Base-by-base conservation (phyloP, 2,888 invertebrate genomes). In the Tridacna gigas region DNA sequence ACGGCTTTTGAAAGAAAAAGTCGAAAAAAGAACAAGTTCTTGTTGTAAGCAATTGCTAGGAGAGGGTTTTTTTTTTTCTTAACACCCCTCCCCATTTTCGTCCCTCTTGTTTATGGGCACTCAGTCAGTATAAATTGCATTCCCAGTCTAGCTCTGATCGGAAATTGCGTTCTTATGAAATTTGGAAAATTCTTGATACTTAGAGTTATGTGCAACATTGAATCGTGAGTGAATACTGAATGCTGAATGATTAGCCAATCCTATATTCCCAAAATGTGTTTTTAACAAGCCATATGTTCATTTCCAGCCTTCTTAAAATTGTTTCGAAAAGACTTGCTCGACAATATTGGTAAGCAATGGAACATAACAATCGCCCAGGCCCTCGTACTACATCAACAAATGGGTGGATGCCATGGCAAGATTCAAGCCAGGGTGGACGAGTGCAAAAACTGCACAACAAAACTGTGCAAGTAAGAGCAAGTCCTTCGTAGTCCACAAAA, bases 361-460 rank as follows among this genome's bases (percentile, higher is more conserved):
- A 79, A 79, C 45, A 67, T 74, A 0, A 79, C 79, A 2, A 66
- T 79, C 37, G 26, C 74, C 13, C 79, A 79, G 66, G 74, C 79
- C 4, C 66, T 74, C 20, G 74, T 74, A 45, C 79, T 79, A 18
- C 74, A 67, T 20, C 26, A 51, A 60, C 79, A 74, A 65, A 79
- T 79, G 79, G 48, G 22, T 18, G 51, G 15, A n/a, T 79, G 79
- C 28, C 66, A 74, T 22, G 67, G 51, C 3, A 65, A 74, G 74
- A 79, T 79, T 28, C 74, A 79, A 48, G 67, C 74, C 1, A n/a
- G 37, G 13, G 45, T 79, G 2, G 56, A 60, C 51, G 28, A 56
- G 25, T 79, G 79, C 37, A 18, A 74, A 56, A 69, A 69, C 60
- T 78, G 78, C 61, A 78, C 77, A 4, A 51, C 56, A n/a, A 77